Conservation (phyloP, 2,888 invertebrate species). For the Caenorhabditis sp. region DNA sequence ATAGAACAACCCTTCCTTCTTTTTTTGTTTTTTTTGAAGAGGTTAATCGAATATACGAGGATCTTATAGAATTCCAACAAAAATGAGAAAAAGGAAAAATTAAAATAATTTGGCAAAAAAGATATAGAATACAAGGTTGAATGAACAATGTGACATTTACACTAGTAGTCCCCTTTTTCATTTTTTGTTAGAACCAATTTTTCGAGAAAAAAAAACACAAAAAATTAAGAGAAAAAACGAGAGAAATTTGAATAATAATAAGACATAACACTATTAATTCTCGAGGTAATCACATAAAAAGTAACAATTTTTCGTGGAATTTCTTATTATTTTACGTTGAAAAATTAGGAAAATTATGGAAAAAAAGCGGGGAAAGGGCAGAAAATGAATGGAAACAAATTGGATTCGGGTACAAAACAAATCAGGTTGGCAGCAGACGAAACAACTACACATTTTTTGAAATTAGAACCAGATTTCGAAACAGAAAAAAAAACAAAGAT, state of each 20-base stretch:
- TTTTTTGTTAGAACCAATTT: neutral
- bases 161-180: neutral
- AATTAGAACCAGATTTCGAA: too few species aligned
- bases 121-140: neutral
- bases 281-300: neutral
- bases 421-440: too few species aligned
- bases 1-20: neutral
- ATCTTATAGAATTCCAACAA: neutral
- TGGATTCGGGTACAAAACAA: neutral
- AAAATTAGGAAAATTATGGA: neutral
- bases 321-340: neutral
- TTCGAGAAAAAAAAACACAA: neutral
- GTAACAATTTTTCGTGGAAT: neutral
- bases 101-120: neutral
- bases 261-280: neutral
- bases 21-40: neutral
- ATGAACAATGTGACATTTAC: conserved; percentile 1
- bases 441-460: too few species aligned
- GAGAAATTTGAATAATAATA: neutral
- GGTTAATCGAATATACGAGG: neutral
- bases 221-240: neutral
- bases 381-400: neutral
- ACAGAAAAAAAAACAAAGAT: too few species aligned
- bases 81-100: neutral
- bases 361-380: neutral